Evolutionary conservation across 92 coral and sea anemone species (phyloP).

Genomic region (Phenganax subtilis): DNA sequence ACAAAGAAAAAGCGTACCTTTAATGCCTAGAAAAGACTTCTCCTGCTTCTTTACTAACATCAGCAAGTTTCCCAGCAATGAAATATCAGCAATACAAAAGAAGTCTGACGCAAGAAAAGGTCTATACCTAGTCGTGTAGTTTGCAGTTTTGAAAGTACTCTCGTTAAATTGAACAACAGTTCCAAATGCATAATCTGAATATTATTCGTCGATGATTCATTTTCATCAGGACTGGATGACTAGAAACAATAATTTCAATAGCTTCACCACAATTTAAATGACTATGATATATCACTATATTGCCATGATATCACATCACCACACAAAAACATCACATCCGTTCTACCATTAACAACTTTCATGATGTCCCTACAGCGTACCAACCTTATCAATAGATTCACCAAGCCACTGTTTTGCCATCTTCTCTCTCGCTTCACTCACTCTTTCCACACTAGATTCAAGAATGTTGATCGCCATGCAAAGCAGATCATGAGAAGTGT

Average conservation of each 20-base stretch:
- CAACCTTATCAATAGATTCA: constrained; percentile 16
- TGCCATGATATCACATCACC: background rate
- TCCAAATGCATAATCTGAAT: constrained; percentile 82
- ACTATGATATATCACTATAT: too few relatives aligned
- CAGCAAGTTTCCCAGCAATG: background rate
- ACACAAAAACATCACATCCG: background rate
- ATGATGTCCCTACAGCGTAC: background rate
- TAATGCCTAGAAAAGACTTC: too few relatives aligned
- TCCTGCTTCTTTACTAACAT: background rate
- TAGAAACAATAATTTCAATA: background rate
- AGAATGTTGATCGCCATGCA: constrained; percentile 35
- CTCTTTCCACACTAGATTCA: constrained; percentile 23
- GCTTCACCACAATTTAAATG: too few relatives aligned
- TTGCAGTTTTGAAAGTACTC: constrained; percentile 67
- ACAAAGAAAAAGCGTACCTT: too few relatives aligned
- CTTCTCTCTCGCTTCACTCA: constrained; percentile 27
- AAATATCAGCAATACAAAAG: background rate
- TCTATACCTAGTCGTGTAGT: constrained; percentile 56
- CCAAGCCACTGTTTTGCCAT: background rate
- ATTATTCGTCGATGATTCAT: constrained; percentile 10
- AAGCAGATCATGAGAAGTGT: background rate
- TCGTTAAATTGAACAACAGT: constrained; percentile 66
- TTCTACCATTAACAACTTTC: background rate
- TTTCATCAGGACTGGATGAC: background rate
- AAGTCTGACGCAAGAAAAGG: background rate